phyloP scores from a whole-genome alignment of 2,797 vertebrate species.

The Ceyx erithaca region DNA sequence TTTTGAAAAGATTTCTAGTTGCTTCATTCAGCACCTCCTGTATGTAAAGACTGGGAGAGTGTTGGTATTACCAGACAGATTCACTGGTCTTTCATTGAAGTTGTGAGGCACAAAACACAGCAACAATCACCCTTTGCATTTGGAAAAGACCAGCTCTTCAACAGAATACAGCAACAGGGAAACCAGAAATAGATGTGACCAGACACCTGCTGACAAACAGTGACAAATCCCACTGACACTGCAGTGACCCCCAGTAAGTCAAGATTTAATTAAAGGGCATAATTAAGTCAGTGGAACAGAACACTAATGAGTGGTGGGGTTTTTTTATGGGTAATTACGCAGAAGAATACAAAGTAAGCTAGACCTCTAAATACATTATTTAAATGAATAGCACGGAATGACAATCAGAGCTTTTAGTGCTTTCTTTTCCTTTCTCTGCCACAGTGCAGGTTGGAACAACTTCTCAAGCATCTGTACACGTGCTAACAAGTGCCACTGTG shows the following conservation, averaged over 20 bases:
- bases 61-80: neutral
- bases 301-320: slow-evolving; percentile 81
- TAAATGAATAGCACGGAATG: slow-evolving; percentile 48
- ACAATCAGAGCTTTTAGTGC: too few species aligned
- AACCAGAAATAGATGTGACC: slow-evolving; percentile 88
- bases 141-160: slow-evolving; percentile 65
- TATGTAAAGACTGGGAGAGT: neutral
- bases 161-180: slow-evolving; percentile 85
- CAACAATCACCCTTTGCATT: slow-evolving; percentile 8
- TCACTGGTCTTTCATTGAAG: neutral
- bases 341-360: slow-evolving; percentile 75
- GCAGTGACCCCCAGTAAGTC: slow-evolving; percentile 84
- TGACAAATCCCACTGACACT: slow-evolving; percentile 86
- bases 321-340: slow-evolving; percentile 81
- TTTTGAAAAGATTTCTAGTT: slow-evolving; percentile 5
- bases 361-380: slow-evolving; percentile 69
- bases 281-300: slow-evolving; percentile 88
- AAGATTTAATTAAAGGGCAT: slow-evolving; percentile 88
- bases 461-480: too few species aligned
- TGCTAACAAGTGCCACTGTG: too few species aligned
- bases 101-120: neutral
- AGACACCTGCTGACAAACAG: slow-evolving; percentile 91
- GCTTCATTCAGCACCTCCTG: neutral
- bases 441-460: too few species aligned
- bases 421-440: too few species aligned